phyloP scores from a whole-genome alignment of 2,113 vertebrate species.

The Nerophis lumbriciformis region DNA sequence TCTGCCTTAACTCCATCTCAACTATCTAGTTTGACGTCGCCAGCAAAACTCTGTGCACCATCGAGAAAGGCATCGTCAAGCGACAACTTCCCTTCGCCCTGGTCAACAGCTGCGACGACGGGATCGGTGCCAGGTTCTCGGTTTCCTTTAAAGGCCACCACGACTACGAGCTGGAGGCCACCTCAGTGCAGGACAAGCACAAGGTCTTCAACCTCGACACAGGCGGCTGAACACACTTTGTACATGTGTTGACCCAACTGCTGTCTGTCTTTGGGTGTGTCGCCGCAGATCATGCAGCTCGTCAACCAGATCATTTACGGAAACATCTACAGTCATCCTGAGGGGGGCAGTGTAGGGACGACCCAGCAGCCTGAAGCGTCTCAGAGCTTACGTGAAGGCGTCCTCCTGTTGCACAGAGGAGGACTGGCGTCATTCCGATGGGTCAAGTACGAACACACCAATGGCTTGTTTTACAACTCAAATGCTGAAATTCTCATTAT shows the following conservation, averaged over 20 bases:
- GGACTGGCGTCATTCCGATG: slow-evolving; percentile 65
- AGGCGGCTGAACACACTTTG: neutral
- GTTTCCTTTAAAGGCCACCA: slow-evolving; percentile 67
- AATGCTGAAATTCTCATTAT: no score
- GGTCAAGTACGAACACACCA: slow-evolving; percentile 63
- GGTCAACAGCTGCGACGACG: slow-evolving; percentile 71
- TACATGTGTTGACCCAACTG: no score
- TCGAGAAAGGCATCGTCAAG: slow-evolving; percentile 76
- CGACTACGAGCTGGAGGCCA: slow-evolving; percentile 73
- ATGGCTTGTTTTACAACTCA: neutral
- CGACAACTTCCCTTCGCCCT: slow-evolving; percentile 71
- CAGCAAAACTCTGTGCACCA: slow-evolving; percentile 73
- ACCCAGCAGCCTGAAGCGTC: slow-evolving; percentile 16
- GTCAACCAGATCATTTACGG: slow-evolving; percentile 72
- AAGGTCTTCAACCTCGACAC: slow-evolving; percentile 47
- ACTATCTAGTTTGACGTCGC: slow-evolving; percentile 73
- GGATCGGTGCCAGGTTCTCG: slow-evolving; percentile 61
- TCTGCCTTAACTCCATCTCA: neutral
- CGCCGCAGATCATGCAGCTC: slow-evolving; percentile 69
- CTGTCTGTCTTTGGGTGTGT: neutral
- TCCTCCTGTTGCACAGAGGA: slow-evolving; percentile 65
- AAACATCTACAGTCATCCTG: slow-evolving; percentile 59
- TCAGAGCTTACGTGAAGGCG: slow-evolving; percentile 60
- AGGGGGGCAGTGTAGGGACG: slow-evolving; percentile 17
- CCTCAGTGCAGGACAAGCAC: slow-evolving; percentile 69